Evolutionary conservation across 2,888 invertebrate species (phyloP), one percentile per base, ranked within the genome.

Genomic region (Drosophila ustulata): DNA sequence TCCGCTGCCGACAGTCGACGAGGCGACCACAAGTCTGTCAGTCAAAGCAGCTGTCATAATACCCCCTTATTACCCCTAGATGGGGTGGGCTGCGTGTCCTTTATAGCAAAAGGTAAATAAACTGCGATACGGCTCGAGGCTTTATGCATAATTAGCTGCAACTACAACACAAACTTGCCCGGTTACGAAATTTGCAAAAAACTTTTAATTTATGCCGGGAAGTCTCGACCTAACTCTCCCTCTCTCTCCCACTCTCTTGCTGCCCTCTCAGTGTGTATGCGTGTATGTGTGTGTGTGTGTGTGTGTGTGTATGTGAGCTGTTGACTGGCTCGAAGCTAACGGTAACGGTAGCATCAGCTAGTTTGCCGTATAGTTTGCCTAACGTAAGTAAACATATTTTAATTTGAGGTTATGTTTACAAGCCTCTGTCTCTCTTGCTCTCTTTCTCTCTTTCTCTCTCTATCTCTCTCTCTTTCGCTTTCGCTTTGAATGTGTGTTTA

Each of bases 341-440:
- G 6, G 55, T 34, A 59, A 55, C 57, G 6, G 55, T 62, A 47
- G 78, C 78, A 76, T 78, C 77, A 65, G 72, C 61, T 71, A 75
- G 79, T 75, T 78, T 71, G 55, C 74, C 74, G 57, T 73, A 70
- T 50, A 74, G 77, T 82, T 72, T 63, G 66, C 68, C 67, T 23
- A 65, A 62, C 74, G 72, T 68, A 76, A 75, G 84, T 73, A 85
- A 85, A 85, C 80, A 84, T 78, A 86, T 87, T 87, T 84, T 82
- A 86, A 86, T 87, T 86, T 86, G 84, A 80, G 87, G 85, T 80
- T 86, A 80, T 86, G 85, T 84, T 87, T 86, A 86, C 81, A 84
- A 53, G 71, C 63, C 28, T 6, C 47, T 34, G 26, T 67, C 28
- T 52, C 57, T 30, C 4, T 11, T 13, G 32, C 49, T 43, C 4